A percentile compares a stretch with the other conserved stretches of the same genome.
These are phyloP conservation scores for Hycleus phaleratus DNA, from an alignment of 1,140 invertebrate species.

Conservation along the genomic window DNA sequence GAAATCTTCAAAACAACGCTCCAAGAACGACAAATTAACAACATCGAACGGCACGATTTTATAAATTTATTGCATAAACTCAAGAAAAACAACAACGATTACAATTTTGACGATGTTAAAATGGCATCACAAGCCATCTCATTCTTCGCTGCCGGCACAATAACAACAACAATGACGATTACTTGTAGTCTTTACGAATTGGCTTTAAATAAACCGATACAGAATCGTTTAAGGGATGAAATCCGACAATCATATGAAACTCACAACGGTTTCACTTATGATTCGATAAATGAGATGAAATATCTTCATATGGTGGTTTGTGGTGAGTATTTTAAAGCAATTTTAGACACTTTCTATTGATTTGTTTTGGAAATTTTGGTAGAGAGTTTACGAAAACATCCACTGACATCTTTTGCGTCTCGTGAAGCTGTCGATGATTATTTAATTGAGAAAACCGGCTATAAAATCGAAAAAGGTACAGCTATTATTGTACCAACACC, in stretches of 20 bases:
- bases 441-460: slow-evolving; percentile 10
- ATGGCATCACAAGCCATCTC: slow-evolving; percentile 34
- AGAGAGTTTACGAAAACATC: slow-evolving; percentile 44
- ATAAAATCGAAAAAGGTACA: slow-evolving; percentile 45
- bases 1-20: slow-evolving; percentile 42
- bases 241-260: slow-evolving; percentile 46
- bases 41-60: slow-evolving; percentile 46
- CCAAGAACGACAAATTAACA: slow-evolving; percentile 42
- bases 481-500: slow-evolving; percentile 49
- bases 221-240: slow-evolving; percentile 51
- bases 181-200: slow-evolving; percentile 50
- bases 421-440: slow-evolving; percentile 33
- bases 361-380: not conserved
- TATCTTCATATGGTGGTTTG: slow-evolving; percentile 50
- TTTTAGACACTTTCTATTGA: no score
- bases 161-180: slow-evolving; percentile 54
- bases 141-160: slow-evolving; percentile 52
- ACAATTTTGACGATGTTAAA: slow-evolving; percentile 10
- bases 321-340: slow-evolving; percentile 29
- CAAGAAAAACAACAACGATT: slow-evolving; percentile 42
- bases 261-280: slow-evolving; percentile 39
- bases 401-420: slow-evolving; percentile 40
- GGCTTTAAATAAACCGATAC: slow-evolving; percentile 51
- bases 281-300: slow-evolving; percentile 45
- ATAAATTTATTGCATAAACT: slow-evolving; percentile 48